phyloP scores from a whole-genome alignment of 2,888 invertebrate genomes.

The Dryococelus australis region DNA sequence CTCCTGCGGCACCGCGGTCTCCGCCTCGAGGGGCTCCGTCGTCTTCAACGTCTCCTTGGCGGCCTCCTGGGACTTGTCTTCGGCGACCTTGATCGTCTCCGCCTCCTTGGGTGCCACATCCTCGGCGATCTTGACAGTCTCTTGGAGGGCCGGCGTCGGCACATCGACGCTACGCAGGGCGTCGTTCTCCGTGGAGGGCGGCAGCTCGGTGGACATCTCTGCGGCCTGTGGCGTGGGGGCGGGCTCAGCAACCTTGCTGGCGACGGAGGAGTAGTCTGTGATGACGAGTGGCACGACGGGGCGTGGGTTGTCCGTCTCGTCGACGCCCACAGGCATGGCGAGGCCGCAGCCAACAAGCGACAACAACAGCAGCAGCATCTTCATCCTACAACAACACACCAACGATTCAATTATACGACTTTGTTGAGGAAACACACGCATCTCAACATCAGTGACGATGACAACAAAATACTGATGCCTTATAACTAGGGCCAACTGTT shows the following conservation, averaged over 20 bases:
- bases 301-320: constrained; percentile 46
- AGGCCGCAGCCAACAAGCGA: constrained; percentile 63
- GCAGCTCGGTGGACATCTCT: constrained; percentile 56
- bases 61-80: constrained; percentile 29
- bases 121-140: constrained; percentile 38
- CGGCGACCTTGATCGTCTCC: constrained; percentile 37
- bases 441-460: too few species aligned
- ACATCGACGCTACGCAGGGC: background rate
- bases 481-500: too few species aligned
- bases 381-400: constrained; percentile 62
- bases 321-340: constrained; percentile 64
- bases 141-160: background rate
- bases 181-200: constrained; percentile 46
- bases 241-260: constrained; percentile 42
- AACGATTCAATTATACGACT: too few species aligned
- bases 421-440: too few species aligned
- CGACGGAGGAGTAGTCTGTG: constrained; percentile 58
- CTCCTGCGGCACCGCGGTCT: constrained; percentile 40
- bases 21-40: constrained; percentile 37
- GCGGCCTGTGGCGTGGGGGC: constrained; percentile 44
- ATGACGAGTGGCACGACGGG: constrained; percentile 56
- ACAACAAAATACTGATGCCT: too few species aligned
- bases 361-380: constrained; percentile 66
- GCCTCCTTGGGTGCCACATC: constrained; percentile 40
- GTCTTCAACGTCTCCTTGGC: constrained; percentile 29